These are phyloP conservation scores for Prionailurus bengalensis DNA, from an alignment of 2,113 vertebrate species.

Conservation along the genomic window DNA sequence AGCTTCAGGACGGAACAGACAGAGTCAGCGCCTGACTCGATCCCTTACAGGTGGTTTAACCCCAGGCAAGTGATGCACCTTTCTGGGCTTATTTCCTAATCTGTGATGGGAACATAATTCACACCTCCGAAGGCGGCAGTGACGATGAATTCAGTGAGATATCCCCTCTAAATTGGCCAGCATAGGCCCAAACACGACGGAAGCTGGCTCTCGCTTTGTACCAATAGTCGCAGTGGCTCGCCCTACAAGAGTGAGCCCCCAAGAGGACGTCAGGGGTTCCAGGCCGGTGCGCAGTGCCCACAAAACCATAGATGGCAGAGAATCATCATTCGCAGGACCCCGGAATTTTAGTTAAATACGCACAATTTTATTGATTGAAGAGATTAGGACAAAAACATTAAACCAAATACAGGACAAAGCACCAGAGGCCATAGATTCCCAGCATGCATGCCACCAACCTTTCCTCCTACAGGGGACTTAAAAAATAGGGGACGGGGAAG, in stretches of 20 bases:
- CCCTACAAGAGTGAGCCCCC: neutral
- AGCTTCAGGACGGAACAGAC: neutral
- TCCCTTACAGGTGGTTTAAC: neutral
- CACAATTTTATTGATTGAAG: slow-evolving; percentile 99
- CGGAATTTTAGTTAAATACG: slow-evolving; percentile 91
- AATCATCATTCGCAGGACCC: neutral
- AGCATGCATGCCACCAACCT: slow-evolving; percentile 95
- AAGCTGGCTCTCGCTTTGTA: neutral
- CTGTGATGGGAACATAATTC: neutral
- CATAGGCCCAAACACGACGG: accelerated
- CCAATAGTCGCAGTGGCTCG: accelerated
- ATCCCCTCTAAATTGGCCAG: accelerated
- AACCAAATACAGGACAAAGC: slow-evolving; percentile 99
- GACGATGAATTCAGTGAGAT: neutral
- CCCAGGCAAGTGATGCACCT: accelerated
- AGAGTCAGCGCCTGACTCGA: no score
- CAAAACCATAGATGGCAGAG: neutral
- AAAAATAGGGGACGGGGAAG: slow-evolving; percentile 73
- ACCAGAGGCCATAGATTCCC: slow-evolving; percentile 98
- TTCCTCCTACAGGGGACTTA: slow-evolving; percentile 90
- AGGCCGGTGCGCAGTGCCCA: no score
- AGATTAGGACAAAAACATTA: slow-evolving; percentile 99
- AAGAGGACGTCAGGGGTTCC: accelerated
- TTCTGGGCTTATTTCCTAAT: neutral
- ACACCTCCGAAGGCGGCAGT: neutral